phyloP scores from a whole-genome alignment of 1,140 invertebrate genomes.

The Drosophila melanica region DNA sequence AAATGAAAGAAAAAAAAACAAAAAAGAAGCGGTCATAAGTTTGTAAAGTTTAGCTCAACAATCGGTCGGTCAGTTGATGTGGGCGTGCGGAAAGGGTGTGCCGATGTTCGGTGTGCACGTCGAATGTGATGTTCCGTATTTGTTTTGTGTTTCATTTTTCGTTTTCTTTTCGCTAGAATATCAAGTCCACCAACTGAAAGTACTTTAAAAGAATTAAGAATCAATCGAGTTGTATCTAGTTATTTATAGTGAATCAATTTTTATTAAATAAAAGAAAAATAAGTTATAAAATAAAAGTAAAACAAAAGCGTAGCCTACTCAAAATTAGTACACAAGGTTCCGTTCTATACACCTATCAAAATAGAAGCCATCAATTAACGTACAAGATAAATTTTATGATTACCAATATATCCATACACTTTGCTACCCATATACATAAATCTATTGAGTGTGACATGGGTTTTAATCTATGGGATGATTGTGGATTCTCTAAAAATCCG shows the following conservation, averaged over 20 bases:
- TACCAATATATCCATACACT: too few species aligned
- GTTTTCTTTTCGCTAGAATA: constrained; percentile 11
- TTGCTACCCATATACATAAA: background rate
- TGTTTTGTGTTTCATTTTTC: constrained; percentile 32
- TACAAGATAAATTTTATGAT: background rate
- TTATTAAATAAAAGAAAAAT: constrained; percentile 75
- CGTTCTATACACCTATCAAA: constrained; percentile 3
- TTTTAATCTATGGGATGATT: background rate
- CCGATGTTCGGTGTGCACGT: constrained; percentile 11
- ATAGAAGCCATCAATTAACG: constrained; percentile 5
- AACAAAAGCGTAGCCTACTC: constrained; percentile 11
- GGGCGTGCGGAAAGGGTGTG: background rate
- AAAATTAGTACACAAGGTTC: constrained; percentile 15
- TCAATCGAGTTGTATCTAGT: constrained; percentile 64
- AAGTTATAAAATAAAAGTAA: constrained; percentile 71
- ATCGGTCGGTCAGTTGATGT: background rate
- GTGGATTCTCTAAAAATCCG: constrained; percentile 4
- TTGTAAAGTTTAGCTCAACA: background rate
- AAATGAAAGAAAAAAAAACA: background rate
- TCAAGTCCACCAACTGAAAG: constrained; percentile 43
- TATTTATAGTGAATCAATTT: constrained; percentile 77
- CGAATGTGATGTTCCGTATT: constrained; percentile 16
- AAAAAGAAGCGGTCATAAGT: background rate
- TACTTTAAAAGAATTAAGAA: constrained; percentile 50
- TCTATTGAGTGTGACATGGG: constrained; percentile 1